Conservation (phyloP, 2,113 vertebrate species). For the Noctilio leporinus region DNA sequence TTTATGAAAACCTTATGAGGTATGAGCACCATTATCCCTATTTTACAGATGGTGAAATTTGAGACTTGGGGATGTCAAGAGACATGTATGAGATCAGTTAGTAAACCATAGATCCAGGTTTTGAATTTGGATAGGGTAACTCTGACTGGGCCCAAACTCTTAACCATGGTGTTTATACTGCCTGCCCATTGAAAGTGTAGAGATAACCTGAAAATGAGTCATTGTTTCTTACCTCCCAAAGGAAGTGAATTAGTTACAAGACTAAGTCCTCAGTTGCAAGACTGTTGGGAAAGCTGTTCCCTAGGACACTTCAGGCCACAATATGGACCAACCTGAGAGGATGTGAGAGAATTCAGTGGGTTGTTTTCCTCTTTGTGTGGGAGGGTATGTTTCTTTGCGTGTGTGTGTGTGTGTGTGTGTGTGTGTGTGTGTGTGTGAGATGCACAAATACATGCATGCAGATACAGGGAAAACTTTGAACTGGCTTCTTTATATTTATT, state of each 20-base stretch:
- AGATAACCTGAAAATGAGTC: background rate
- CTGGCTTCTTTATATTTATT: conserved; percentile 3
- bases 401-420: background rate
- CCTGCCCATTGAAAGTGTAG: background rate
- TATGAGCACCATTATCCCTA: background rate
- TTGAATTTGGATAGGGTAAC: conserved; percentile 3
- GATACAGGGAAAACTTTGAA: conserved; percentile 13
- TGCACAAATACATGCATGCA: background rate
- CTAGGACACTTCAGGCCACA: background rate
- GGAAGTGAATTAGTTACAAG: conserved; percentile 27
- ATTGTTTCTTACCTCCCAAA: conserved; percentile 9
- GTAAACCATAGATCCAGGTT: background rate
- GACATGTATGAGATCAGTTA: background rate
- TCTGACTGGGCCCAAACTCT: background rate
- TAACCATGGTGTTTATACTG: background rate
- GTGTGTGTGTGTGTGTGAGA: background rate
- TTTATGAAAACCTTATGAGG: background rate
- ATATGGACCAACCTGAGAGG: background rate
- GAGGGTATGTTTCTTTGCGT: background rate
- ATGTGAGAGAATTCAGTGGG: background rate
- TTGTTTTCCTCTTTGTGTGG: background rate
- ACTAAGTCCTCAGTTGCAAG: background rate
- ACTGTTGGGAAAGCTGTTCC: background rate
- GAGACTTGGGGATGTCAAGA: background rate
- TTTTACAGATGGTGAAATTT: conserved; percentile 17